Percentiles rank a stretch among this genome's conserved stretches.
phyloP scores from a whole-genome alignment of 2,888 invertebrate species.

The Dermolepida albohirtum region DNA sequence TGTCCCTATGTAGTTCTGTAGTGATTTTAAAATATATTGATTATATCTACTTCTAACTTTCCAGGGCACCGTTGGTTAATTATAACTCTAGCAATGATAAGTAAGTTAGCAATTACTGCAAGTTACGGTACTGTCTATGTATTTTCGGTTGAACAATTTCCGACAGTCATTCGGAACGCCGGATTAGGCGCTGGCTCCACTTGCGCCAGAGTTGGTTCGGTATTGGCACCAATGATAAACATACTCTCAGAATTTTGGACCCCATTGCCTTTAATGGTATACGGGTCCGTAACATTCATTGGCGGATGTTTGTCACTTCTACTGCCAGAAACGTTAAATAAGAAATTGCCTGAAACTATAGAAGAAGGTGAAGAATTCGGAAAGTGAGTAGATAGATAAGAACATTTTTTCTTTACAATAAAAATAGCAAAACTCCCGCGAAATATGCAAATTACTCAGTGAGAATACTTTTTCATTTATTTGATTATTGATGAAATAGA shows the following conservation, averaged over 20 bases:
- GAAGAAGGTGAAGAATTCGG: slow-evolving; percentile 74
- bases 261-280: slow-evolving; percentile 71
- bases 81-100: slow-evolving; percentile 75
- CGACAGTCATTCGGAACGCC: slow-evolving; percentile 77
- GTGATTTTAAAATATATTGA: no score
- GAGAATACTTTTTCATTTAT: no score
- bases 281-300: slow-evolving; percentile 69
- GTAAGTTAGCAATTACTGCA: slow-evolving; percentile 78
- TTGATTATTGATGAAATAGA: no score
- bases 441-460: no score
- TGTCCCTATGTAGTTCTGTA: no score
- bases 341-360: slow-evolving; percentile 74
- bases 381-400: slow-evolving; percentile 64
- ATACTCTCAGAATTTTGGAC: slow-evolving; percentile 70
- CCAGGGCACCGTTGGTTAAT: slow-evolving; percentile 69
- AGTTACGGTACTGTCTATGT: slow-evolving; percentile 81
- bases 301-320: slow-evolving; percentile 71
- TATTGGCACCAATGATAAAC: slow-evolving; percentile 72
- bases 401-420: no score
- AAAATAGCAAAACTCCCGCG: no score
- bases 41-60: slow-evolving; percentile 42
- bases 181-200: slow-evolving; percentile 74
- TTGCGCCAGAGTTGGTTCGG: slow-evolving; percentile 73
- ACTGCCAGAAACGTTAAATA: slow-evolving; percentile 76
- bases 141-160: slow-evolving; percentile 81